Conservation (phyloP, 2,797 vertebrate genomes). For the Pipistrellus kuhlii region DNA sequence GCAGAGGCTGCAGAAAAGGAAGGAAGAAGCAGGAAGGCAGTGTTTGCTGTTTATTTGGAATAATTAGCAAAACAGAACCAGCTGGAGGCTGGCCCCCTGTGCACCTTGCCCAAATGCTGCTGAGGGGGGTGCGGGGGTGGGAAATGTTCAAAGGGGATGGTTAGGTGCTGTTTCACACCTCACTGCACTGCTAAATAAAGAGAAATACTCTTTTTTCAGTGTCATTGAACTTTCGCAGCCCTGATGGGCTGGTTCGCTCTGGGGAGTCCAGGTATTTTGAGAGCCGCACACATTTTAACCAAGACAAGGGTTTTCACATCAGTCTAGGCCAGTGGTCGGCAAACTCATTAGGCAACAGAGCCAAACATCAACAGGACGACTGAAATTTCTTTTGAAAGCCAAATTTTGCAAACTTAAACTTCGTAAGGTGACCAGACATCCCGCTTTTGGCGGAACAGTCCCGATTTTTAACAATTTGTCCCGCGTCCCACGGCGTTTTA, state of each 20-base stretch:
- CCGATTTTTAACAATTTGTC: too few species aligned
- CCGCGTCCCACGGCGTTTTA: too few species aligned
- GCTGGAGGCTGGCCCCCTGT: constrained; percentile 34
- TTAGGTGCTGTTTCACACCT: constrained; percentile 75
- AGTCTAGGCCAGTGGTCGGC: not conserved
- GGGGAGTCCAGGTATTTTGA: constrained; percentile 10
- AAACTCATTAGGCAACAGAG: too few species aligned
- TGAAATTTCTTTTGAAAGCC: too few species aligned
- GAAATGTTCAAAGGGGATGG: constrained; percentile 40
- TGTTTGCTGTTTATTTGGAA: constrained; percentile 41
- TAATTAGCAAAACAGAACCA: constrained; percentile 52
- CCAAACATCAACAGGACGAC: too few species aligned
- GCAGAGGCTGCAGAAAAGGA: constrained; percentile 15
- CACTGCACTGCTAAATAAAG: constrained; percentile 71
- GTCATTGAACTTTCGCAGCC: constrained; percentile 12
- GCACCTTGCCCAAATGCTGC: constrained; percentile 3
- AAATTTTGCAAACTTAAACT: too few species aligned
- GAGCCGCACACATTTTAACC: not conserved
- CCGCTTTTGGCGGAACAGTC: too few species aligned
- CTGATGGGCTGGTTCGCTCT: not conserved
- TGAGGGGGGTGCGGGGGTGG: rapidly evolving
- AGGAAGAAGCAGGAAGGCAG: constrained; percentile 5
- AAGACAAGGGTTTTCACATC: not conserved
- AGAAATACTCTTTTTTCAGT: constrained; percentile 53
- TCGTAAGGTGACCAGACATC: too few species aligned